These are phyloP conservation scores for Protonemura montana DNA, from an alignment of 2,888 invertebrate species.

Conservation along the genomic window DNA sequence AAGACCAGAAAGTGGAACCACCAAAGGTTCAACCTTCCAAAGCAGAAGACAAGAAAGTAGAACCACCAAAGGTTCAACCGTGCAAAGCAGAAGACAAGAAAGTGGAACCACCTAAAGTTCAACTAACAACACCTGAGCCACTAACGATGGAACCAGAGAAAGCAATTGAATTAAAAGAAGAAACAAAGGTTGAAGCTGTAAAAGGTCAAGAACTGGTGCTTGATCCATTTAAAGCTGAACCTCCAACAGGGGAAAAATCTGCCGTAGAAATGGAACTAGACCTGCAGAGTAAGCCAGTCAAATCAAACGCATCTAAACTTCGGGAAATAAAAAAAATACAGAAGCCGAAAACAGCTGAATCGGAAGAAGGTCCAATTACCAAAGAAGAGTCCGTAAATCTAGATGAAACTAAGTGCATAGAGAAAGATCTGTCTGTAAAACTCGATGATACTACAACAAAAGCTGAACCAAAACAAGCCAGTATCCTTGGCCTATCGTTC, in stretches of 20 bases:
- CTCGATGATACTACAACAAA: background rate
- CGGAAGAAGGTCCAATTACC: background rate
- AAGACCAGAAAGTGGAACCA: no score
- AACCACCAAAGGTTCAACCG: no score
- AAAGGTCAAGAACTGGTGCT: background rate
- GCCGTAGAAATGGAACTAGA: background rate
- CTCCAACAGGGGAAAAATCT: background rate
- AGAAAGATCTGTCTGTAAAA: background rate
- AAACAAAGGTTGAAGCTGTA: background rate
- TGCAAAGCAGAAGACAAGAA: no score
- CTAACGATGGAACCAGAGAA: no score
- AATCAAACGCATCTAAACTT: background rate
- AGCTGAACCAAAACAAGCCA: conserved; percentile 57
- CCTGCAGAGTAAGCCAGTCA: background rate
- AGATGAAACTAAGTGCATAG: background rate
- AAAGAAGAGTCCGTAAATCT: background rate
- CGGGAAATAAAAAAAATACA: background rate
- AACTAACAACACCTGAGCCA: no score
- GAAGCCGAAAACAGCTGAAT: background rate
- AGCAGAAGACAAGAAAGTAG: no score
- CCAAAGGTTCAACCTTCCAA: no score
- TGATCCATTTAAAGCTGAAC: background rate
- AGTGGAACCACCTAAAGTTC: no score
- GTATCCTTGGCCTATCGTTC: conserved; percentile 60
- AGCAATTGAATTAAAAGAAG: no score